Evolutionary conservation across 2,113 vertebrate species (phyloP), one percentile per base, ranked within the genome.

Genomic region (Malurus elegans): DNA sequence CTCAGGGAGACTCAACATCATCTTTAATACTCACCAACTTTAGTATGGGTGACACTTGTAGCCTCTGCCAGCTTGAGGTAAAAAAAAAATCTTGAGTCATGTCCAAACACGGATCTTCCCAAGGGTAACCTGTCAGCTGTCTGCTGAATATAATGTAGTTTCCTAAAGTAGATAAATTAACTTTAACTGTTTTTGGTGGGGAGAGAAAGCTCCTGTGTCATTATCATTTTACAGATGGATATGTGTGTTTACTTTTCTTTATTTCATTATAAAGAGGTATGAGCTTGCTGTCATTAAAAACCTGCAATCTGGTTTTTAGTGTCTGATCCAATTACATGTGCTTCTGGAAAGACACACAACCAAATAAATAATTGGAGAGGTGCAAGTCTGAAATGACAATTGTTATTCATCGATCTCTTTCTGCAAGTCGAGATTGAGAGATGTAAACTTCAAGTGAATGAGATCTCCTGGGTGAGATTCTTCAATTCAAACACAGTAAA

Each of bases 401-500:
- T 98, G 98, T 98, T 98, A 98, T 98, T 98, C 98, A 98, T 98
- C 95, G 93, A 96, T 98, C 97, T 98, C 97, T 98, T 98, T 97
- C 98, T 98, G 97, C 96, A 95, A 97, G 98, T 95, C 64, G 97
- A 97, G 97, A 97, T 86, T 94, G 97, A 98, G 98, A 98, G 98
- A 98, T 95, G 97, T 89, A 98, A 97, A 98, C 98, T 98, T 98
- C 98, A 98, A 98, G 98, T 97, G 97, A 91, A 94, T 94, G 86
- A 93, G 92, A 97, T 99, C 98, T 98, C 98, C 93, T 88, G 98
- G 98, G 98, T 97, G 96, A 98, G 96, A 98, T 96, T 94, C 97
- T 96, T 98, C 96, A 98, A 98, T 98, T 99, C 98, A 99, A 98
- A 99, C 98, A 98, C 97, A 98, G 98, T 98, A 98, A 99, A 99